Evolutionary conservation across 2,797 vertebrate species (phyloP).

Genomic region (Catharus ustulatus): DNA sequence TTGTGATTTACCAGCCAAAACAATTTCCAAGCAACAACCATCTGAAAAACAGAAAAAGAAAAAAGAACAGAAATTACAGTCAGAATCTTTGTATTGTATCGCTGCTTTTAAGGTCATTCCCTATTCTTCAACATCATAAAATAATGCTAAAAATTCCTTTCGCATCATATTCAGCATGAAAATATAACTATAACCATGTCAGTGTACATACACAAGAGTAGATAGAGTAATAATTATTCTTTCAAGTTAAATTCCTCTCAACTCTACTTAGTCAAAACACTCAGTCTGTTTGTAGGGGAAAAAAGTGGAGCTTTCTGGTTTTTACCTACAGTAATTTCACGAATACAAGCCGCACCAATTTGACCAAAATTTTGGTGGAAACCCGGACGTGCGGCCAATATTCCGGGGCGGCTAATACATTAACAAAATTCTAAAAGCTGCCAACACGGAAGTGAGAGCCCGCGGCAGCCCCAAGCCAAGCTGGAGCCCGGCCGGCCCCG

Average conservation of each 20-base stretch:
- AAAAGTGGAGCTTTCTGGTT: not conserved
- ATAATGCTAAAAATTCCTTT: not conserved
- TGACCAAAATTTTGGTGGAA: too few species aligned
- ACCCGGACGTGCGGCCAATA: too few species aligned
- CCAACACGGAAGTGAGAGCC: too few species aligned
- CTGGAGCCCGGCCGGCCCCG: too few species aligned
- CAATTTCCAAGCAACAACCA: not conserved
- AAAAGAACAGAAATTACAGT: not conserved
- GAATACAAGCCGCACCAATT: too few species aligned
- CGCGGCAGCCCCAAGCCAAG: too few species aligned
- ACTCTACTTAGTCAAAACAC: not conserved
- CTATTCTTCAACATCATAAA: not conserved
- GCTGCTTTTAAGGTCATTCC: not conserved
- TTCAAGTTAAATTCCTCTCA: not conserved
- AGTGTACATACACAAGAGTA: rapidly evolving
- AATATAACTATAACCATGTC: not conserved
- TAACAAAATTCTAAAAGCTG: too few species aligned
- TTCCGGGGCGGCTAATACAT: too few species aligned
- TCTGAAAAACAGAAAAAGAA: not conserved
- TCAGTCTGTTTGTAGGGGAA: not conserved
- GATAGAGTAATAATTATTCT: not conserved
- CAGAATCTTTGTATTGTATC: not conserved
- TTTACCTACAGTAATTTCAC: too few species aligned
- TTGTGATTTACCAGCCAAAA: not conserved
- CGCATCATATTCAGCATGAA: not conserved